A percentile compares a stretch with the other conserved stretches of the same genome.
phyloP scores from a whole-genome alignment of 2,113 vertebrate genomes.

The Prietella phreatophila region DNA sequence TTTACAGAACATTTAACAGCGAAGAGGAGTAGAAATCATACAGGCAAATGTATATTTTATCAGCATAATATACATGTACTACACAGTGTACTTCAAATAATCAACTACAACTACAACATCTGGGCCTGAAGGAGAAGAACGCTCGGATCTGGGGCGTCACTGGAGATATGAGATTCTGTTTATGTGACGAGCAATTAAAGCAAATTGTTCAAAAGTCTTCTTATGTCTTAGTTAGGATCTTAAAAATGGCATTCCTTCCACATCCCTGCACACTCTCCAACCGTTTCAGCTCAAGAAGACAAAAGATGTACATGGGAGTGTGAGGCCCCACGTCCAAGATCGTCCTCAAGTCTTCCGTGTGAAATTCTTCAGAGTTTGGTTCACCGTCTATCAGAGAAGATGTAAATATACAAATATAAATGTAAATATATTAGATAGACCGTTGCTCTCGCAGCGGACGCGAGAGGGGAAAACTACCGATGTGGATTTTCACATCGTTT shows the following conservation, averaged over 20 bases:
- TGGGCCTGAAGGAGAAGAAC: not conserved
- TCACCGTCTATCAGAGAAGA: conserved; percentile 54
- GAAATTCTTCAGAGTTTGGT: conserved; percentile 43
- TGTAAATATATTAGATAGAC: not conserved
- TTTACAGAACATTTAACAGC: not conserved
- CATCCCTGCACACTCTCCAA: conserved; percentile 58
- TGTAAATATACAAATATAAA: too few species aligned
- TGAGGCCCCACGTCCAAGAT: conserved; percentile 58
- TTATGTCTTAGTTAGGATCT: conserved; percentile 54
- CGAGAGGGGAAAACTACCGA: too few species aligned
- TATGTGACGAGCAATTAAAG: not conserved
- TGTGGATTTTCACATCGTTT: too few species aligned
- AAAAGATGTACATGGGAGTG: conserved; percentile 63
- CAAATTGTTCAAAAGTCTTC: not conserved
- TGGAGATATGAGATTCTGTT: not conserved
- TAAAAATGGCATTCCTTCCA: conserved; percentile 58
- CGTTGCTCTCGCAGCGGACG: too few species aligned
- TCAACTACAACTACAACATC: not conserved
- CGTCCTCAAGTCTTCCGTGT: conserved; percentile 61
- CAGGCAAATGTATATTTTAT: not conserved
- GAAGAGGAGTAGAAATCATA: not conserved
- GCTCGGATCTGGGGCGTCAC: not conserved
- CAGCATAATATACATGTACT: not conserved
- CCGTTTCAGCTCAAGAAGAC: conserved; percentile 68
- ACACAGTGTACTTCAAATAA: not conserved